Evolutionary conservation across 2,888 invertebrate species (phyloP), one percentile per base, ranked within the genome.

Genomic region (Plagiodera versicolora): DNA sequence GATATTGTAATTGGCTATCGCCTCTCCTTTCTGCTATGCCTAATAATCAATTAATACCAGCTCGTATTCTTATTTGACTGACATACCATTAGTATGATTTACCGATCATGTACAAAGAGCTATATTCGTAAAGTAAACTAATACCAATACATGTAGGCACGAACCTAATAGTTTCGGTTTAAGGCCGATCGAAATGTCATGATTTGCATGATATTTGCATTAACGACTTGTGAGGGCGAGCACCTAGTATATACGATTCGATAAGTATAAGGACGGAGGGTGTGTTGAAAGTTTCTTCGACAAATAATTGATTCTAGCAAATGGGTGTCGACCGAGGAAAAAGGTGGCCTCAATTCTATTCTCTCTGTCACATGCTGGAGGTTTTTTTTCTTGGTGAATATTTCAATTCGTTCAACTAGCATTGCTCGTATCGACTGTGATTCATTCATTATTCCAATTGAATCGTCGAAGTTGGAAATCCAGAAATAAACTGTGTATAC

Each of bases 131-230:
- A n/a, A 63, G 49, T 56, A 49, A 51, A 56, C 55, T 52, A 58
- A 56, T 54, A 56, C 55, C 49, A 58, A 56, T 54, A 56, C 60
- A 57, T 46, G 53, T 53, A 53, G 62, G 65, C 56, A 58, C 48
- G 48, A 56, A 56, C 50, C 53, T 60, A 60, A 65, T 65, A 48
- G 64, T 58, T 65, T 61, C 58, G 54, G 44, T 64, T 58, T 57
- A 61, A 64, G 58, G 58, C 58, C 59, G 60, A 59, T 57, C 56
- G 18, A 64, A 62, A 66, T 66, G 64, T 64, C 64, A 62, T 52
- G 64, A 66, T 66, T 66, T 66, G 66, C 64, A 66, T 66, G 49
- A 32, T 51, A 64, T 66, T 66, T 62, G 54, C 61, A 62, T 66
- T 52, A 56, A 32, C 48, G 47, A 54, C 35, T 53, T 63, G 56